Evolutionary conservation across 2,113 vertebrate genomes (phyloP), one percentile per base, ranked within the genome.

Genomic region (Alligator mississippiensis): DNA sequence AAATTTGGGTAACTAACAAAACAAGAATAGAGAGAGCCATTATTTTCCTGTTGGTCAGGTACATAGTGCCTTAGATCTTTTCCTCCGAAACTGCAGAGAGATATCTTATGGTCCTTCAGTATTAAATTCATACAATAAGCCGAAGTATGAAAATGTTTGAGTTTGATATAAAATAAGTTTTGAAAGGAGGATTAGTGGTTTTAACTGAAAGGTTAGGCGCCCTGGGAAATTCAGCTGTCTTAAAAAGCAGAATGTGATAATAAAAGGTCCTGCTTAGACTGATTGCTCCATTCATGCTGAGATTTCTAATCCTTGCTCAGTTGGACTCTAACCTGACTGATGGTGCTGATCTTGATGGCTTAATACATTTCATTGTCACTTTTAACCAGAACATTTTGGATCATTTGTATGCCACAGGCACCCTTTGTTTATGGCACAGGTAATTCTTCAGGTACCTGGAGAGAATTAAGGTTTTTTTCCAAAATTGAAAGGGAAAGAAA

Each of bases 181-280:
- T 85, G 79, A 94, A 95, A 86, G 84, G 89, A 94, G 92, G 88
- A 89, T 95, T 88, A 95, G 89, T 83, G 64, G 68, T 88, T 93
- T 85, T 85, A 85, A 82, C 64, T 15, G 22, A 80, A 92, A 83
- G 83, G 77, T 93, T 80, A 90, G 70, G 70, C 4, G 7, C 88
- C 59, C 61, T 85, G 84, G 87, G 91, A 90, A 80, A 86, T 76
- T 60, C 62, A 75, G 77, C 70, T 74, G 57, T 80, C 5, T 38
- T 59, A 87, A 47, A 61, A 87, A 63, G 76, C 78, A 11, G 75
- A 89, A 77, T 38, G 68, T 22, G 15, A 74, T 66, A 74, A 70
- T 17, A 28, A 82, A 82, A 82, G 82, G 83, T 76, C 76, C 85
- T 22, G 59, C 64, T 81, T 60, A 6, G 4, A 47, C 72, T 70